Evolutionary conservation across 1,140 invertebrate species (phyloP), one percentile per base, ranked within the genome.

Genomic region (Triops longicaudatus): DNA sequence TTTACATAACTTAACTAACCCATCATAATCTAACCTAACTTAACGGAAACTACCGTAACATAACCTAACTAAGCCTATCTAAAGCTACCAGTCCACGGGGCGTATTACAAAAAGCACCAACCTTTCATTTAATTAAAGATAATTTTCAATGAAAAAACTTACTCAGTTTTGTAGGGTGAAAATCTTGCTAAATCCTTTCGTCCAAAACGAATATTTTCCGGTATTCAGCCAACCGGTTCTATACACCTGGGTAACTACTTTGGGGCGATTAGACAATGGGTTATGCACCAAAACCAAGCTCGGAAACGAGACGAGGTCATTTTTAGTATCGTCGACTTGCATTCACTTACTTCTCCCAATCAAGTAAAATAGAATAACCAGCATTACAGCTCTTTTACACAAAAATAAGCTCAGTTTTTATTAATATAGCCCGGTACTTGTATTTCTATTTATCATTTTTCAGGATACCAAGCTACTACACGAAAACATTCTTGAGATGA

Each of bases 191-290:
- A 42, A 42, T 26, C 28, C 9, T 1, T 31, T 26, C 22, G 10
- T 5, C 73, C 27, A 0, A 85, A 83, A 71, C 87, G 87, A 80
- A 87, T 97, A 81, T 92, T 98, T 81, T 96, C 96, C 11, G 98
- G 96, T 14, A 93, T 99, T 82, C 98, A 99, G 84, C 97, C 98
- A 2, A 98, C 97, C 6, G 97, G 97, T 26, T 85, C 89, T 6
- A 85, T 98, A 72, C 98, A 99, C 85, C 86, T 99, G 73, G 98
- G 98, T 2, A 99, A 99, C 87, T 99, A 99, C 85, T 90, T 98
- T 81, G 97, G 97, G 72, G 96, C 95, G 0, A 89, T 99, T 71
- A 87, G 90, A 76, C 91, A 91, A 82, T 99, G 96, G 92, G 87
- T 93, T 9, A 84, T 91, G 22, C 83, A 97, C 27, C 97, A 98